Conservation (phyloP, 2,888 invertebrate genomes). For the Caradrina clavipalpis region DNA sequence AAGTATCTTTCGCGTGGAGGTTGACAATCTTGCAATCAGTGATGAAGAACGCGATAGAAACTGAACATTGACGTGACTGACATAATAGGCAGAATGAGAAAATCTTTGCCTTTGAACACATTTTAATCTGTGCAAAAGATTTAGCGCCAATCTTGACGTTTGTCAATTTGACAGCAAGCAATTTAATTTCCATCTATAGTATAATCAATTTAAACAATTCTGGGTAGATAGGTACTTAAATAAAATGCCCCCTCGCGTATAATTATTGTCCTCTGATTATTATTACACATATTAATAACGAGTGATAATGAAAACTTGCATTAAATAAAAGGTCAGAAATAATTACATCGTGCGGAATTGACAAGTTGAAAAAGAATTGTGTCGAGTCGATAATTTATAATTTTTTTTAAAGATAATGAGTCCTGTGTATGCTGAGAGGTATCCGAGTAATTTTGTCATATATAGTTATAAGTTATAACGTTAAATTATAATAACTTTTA, state of each 20-base stretch:
- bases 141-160: conserved; percentile 17
- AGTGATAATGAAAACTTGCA: conserved; percentile 43
- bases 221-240: not conserved
- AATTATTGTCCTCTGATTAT: conserved; percentile 43
- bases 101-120: conserved; percentile 36
- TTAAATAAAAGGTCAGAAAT: conserved; percentile 60
- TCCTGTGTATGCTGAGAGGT: conserved; percentile 2
- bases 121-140: conserved; percentile 22
- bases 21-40: conserved; percentile 60
- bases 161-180: conserved; percentile 8
- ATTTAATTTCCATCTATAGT: not conserved
- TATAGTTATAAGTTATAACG: conserved; percentile 2
- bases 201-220: conserved; percentile 31
- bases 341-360: conserved; percentile 50
- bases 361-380: conserved; percentile 49
- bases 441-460: conserved; percentile 25
- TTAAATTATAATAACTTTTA: conserved; percentile 15
- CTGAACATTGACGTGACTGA: conserved; percentile 49
- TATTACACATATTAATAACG: conserved; percentile 56
- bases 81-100: conserved; percentile 56
- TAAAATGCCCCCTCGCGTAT: conserved; percentile 10
- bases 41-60: conserved; percentile 57
- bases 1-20: conserved; percentile 60
- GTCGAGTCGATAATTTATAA: conserved; percentile 44
- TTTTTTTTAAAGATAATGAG: conserved; percentile 31